These are phyloP conservation scores for Rachycentron canadum DNA, from an alignment of 2,797 vertebrate genomes.

Conservation along the genomic window DNA sequence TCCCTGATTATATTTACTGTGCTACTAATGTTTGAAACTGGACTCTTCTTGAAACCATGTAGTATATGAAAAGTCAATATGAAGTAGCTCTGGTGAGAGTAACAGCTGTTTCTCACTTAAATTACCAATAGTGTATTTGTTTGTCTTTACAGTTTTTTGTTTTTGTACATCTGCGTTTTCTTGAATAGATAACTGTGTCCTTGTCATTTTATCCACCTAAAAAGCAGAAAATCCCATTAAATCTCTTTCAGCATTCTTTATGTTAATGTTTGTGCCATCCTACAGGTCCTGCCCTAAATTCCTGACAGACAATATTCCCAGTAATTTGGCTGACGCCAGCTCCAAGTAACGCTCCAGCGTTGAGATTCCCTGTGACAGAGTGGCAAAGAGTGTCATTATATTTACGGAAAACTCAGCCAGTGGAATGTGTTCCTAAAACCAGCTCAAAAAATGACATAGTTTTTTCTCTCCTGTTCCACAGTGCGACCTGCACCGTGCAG, in stretches of 20 bases:
- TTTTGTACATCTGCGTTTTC: constrained; percentile 52
- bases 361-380: constrained; percentile 76
- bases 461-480: constrained; percentile 38
- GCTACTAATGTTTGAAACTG: constrained; percentile 30
- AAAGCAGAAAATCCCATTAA: constrained; percentile 64
- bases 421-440: constrained; percentile 29
- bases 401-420: constrained; percentile 61
- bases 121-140: constrained; percentile 14
- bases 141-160: neutral
- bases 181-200: constrained; percentile 23
- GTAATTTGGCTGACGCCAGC: constrained; percentile 86
- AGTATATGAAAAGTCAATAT: neutral
- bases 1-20: constrained; percentile 42
- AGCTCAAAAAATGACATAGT: constrained; percentile 48
- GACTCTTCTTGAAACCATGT: constrained; percentile 21
- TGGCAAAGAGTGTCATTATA: constrained; percentile 56
- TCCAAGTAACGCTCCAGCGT: constrained; percentile 77
- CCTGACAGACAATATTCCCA: constrained; percentile 82
- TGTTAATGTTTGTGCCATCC: constrained; percentile 63
- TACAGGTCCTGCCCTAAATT: constrained; percentile 79
- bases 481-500: constrained; percentile 21
- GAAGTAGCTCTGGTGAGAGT: constrained; percentile 14
- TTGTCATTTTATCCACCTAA: constrained; percentile 45
- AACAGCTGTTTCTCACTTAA: constrained; percentile 46
- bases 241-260: constrained; percentile 57